Evolutionary conservation across 2,797 vertebrate species (phyloP), one percentile per base, ranked within the genome.

Genomic region (Brotula barbata): DNA sequence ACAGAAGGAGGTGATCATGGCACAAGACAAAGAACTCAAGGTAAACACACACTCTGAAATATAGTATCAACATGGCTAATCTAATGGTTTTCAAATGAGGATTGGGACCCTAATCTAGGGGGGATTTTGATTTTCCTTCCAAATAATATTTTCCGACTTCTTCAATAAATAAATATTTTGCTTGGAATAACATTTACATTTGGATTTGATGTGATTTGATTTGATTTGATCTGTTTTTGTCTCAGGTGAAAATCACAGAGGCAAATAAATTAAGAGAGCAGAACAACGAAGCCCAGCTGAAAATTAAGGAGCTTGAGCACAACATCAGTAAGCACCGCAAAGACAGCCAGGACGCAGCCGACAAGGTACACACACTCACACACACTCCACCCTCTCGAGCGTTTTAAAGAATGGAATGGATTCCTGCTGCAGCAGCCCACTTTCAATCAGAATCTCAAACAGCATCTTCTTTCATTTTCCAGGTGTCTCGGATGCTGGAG

Each of bases 271-370:
- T 93, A 19, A 87, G 87, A 52, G 92, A 94, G 66, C 86, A 92
- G 76, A 95, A 85, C 73, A 98, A 96, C 31, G 92, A 95, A 17
- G 85, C 90, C 7, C 94, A 95, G 61, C 90, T 98, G 59, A 94
- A 95, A 85, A 83, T 96, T 77, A 95, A 96, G 84, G 91, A 94
- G 64, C 75, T 95, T 42, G 94, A 97, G 5, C 93, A 98, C 76
- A 91, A 90, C 62, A 95, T 98, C 42, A 93, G 13, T 68, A 97
- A 94, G 58, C 92, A 92, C 73, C 90, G 92, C 69, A 90, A 94
- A 64, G 94, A 96, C 51, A 85, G 88, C 36, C 87, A 92, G 58
- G 95, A 94, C 0, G 94, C 95, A 51, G 83, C 92, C 33, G 84
- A 88, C 13, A 88, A 86, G 89, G 89, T 90, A 58, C 11, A 14